These are phyloP conservation scores for Aphis craccivora DNA, from an alignment of 1,140 invertebrate species.

Conservation along the genomic window DNA sequence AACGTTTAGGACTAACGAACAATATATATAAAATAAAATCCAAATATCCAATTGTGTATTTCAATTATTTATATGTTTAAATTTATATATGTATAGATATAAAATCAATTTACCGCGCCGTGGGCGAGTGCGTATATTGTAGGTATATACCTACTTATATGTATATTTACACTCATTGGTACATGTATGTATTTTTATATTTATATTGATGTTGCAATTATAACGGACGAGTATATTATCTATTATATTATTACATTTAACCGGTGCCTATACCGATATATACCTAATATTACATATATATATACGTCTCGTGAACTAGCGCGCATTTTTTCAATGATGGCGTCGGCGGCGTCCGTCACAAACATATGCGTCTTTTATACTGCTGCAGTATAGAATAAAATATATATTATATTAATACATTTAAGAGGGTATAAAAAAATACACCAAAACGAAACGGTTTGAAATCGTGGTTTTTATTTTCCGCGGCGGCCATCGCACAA, in stretches of 20 bases:
- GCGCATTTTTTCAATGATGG: not conserved
- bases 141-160: not conserved
- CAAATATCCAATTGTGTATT: not conserved
- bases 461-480: not conserved
- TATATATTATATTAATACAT: not conserved
- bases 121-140: not conserved
- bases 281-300: not conserved
- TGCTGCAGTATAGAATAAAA: no score
- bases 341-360: not conserved
- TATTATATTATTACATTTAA: not conserved
- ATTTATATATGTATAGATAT: not conserved
- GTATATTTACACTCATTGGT: not conserved
- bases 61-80: conserved; percentile 2
- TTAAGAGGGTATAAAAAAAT: not conserved
- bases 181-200: not conserved
- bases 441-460: not conserved
- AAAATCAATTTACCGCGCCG: not conserved
- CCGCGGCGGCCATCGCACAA: no score
- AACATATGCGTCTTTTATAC: not conserved
- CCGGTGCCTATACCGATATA: not conserved
- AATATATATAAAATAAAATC: not conserved
- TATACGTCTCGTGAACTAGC: not conserved
- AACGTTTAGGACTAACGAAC: no score
- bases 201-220: not conserved
- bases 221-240: not conserved